Evolutionary conservation across 2,888 invertebrate genomes (phyloP).

Genomic region (Lumbricus terrestris): DNA sequence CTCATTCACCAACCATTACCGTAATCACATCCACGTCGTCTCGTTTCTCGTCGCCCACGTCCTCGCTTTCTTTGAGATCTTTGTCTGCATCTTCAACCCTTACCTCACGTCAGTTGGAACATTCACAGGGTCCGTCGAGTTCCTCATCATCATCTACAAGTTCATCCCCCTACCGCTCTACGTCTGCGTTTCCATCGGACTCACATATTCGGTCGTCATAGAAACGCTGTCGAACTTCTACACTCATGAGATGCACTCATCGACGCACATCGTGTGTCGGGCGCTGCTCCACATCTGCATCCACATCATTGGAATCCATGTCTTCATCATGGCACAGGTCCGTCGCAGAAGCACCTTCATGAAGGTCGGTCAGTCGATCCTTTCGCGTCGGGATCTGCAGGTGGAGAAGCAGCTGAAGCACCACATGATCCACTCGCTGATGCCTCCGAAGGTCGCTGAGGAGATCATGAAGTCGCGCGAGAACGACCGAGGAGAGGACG

Average conservation of each 20-base stretch:
- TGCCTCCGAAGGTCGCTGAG: slow-evolving; percentile 87
- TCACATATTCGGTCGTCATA: slow-evolving; percentile 80
- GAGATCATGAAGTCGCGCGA: slow-evolving; percentile 48
- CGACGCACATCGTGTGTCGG: slow-evolving; percentile 66
- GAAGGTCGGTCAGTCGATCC: slow-evolving; percentile 54
- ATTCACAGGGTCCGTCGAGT: slow-evolving; percentile 67
- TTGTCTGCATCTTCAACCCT: slow-evolving; percentile 47
- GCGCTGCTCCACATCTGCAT: slow-evolving; percentile 82
- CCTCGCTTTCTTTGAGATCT: slow-evolving; percentile 51
- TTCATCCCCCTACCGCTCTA: slow-evolving; percentile 87
- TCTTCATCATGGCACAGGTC: slow-evolving; percentile 80
- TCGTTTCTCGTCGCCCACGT: slow-evolving; percentile 66
- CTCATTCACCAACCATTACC: slow-evolving; percentile 58
- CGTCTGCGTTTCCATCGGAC: slow-evolving; percentile 76
- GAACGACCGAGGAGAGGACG: slow-evolving; percentile 37
- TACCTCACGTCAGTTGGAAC: slow-evolving; percentile 53
- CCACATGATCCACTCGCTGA: slow-evolving; percentile 87
- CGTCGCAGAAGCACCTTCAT: slow-evolving; percentile 79
- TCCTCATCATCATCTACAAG: slow-evolving; percentile 86
- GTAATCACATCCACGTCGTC: slow-evolving; percentile 63
- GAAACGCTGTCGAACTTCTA: slow-evolving; percentile 62
- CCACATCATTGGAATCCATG: slow-evolving; percentile 88
- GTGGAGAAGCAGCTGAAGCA: slow-evolving; percentile 91
- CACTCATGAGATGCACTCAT: slow-evolving; percentile 38
- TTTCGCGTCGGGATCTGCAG: slow-evolving; percentile 82